A percentile compares a stretch with the other conserved stretches of the same genome.
Evolutionary conservation across 2,113 vertebrate genomes (phyloP).

Genomic region (Vicugna pacos): DNA sequence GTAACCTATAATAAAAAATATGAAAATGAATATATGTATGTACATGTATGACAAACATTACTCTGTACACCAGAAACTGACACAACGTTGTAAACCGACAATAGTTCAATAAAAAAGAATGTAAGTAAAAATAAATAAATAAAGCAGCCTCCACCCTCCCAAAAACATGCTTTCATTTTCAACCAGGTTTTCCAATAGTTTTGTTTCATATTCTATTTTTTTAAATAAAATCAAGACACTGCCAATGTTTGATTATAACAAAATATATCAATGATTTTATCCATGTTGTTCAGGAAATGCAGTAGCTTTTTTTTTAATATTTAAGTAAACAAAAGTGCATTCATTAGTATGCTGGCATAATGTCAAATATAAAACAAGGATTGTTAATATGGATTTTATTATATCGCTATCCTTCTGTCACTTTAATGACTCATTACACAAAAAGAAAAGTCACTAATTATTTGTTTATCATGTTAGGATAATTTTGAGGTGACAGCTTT

Average conservation of each 20-base stretch:
- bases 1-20: too few relatives aligned
- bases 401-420: conserved; percentile 8
- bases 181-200: background rate
- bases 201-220: conserved; percentile 27
- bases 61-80: too few relatives aligned
- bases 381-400: conserved; percentile 65
- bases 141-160: background rate
- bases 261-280: conserved; percentile 57
- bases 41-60: too few relatives aligned
- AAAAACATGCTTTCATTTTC: background rate
- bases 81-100: too few relatives aligned
- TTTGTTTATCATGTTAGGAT: conserved; percentile 67
- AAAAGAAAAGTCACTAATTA: conserved; percentile 70
- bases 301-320: conserved; percentile 50
- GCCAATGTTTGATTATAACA: conserved; percentile 50
- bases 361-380: conserved; percentile 58
- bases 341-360: conserved; percentile 56
- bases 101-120: too few relatives aligned
- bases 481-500: conserved; percentile 64
- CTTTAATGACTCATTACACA: conserved; percentile 65
- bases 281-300: conserved; percentile 51
- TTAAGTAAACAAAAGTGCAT: conserved; percentile 68
- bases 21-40: too few relatives aligned
- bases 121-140: background rate
- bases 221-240: background rate